Conservation (phyloP, 2,888 invertebrate species). For the Leptinotarsa juncta region DNA sequence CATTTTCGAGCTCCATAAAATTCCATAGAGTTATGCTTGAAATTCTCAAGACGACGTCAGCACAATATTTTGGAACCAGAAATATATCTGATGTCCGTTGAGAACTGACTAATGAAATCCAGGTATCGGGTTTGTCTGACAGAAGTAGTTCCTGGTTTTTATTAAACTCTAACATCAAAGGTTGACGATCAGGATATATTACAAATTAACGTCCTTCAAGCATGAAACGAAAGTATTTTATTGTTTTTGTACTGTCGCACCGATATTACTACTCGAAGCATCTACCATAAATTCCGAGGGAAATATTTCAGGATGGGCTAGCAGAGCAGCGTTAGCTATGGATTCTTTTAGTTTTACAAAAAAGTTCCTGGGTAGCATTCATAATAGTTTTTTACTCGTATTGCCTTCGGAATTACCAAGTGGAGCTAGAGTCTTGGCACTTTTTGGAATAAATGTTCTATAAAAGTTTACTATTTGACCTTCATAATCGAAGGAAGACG, state of each 20-base stretch:
- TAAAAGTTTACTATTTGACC: slow-evolving; percentile 31
- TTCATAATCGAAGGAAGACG: background rate
- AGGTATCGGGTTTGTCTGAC: background rate
- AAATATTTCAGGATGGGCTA: background rate
- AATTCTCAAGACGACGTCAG: slow-evolving; percentile 2
- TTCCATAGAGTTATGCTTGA: background rate
- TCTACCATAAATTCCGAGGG: background rate
- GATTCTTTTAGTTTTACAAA: background rate
- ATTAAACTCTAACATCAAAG: background rate
- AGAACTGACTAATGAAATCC: slow-evolving; percentile 19
- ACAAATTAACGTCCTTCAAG: background rate
- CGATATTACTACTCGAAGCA: background rate
- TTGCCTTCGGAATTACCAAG: slow-evolving; percentile 25
- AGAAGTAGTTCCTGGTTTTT: background rate
- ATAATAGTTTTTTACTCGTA: background rate
- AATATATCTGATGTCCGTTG: slow-evolving; percentile 13
- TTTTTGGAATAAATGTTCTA: slow-evolving; percentile 13
- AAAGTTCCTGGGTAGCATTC: background rate
- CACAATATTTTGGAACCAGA: slow-evolving; percentile 14
- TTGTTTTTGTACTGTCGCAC: slow-evolving; percentile 8
- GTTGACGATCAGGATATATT: background rate
- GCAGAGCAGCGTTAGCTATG: background rate
- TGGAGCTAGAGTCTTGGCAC: slow-evolving; percentile 25
- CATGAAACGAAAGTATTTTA: background rate
- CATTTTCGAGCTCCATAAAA: background rate